These are phyloP conservation scores for Gymnorhina tibicen DNA, from an alignment of 2,113 vertebrate genomes.

Conservation along the genomic window DNA sequence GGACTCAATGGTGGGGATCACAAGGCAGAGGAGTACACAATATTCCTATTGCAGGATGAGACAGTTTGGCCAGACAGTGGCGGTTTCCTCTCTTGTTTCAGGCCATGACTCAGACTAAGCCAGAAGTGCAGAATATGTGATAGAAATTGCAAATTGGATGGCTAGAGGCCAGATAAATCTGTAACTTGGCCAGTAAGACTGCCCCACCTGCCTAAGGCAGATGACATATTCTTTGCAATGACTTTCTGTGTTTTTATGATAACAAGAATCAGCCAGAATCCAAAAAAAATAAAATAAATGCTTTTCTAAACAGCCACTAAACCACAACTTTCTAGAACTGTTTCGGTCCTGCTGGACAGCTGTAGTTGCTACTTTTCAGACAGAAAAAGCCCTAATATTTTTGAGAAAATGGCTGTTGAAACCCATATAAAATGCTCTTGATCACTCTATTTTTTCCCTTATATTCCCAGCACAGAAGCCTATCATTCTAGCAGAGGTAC, in stretches of 20 bases:
- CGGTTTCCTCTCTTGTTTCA: neutral
- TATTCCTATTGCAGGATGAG: neutral
- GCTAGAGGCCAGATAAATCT: neutral
- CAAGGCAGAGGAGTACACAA: neutral
- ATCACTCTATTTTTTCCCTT: neutral
- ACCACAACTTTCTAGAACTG: neutral
- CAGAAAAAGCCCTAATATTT: neutral
- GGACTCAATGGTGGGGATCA: neutral
- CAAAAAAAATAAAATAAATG: neutral
- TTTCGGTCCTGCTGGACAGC: neutral
- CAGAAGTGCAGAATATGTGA: conserved; percentile 5
- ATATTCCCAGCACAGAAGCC: neutral
- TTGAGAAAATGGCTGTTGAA: neutral
- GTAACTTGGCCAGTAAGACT: neutral
- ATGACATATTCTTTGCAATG: neutral
- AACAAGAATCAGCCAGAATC: neutral
- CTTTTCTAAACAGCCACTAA: neutral
- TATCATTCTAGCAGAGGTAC: neutral
- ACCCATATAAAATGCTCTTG: neutral
- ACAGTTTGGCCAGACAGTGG: conserved; percentile 20
- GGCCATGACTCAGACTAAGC: neutral
- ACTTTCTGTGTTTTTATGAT: neutral
- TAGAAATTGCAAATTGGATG: neutral
- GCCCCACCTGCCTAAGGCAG: neutral
- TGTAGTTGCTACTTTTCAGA: neutral